These are phyloP conservation scores for Apamea epomidion DNA, from an alignment of 2,888 invertebrate genomes.

Conservation along the genomic window DNA sequence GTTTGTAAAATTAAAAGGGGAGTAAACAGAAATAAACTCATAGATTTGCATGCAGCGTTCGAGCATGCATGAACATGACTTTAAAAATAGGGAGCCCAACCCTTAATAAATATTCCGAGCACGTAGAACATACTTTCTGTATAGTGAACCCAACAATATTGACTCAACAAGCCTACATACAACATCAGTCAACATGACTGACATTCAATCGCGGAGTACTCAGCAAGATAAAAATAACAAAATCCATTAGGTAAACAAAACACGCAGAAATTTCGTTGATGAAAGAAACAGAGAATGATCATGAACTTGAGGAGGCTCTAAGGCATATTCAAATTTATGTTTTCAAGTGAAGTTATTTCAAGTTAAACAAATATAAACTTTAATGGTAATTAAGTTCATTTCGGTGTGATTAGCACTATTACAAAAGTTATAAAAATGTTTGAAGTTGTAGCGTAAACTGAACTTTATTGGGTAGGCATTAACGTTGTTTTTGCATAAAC, in stretches of 20 bases:
- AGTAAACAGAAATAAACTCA: background rate
- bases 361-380: no score
- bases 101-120: constrained; percentile 30
- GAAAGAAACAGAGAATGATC: background rate
- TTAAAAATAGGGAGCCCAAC: constrained; percentile 17
- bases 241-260: background rate
- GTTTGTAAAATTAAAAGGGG: background rate
- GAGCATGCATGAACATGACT: constrained; percentile 13
- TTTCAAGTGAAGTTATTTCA: no score
- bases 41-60: constrained; percentile 38
- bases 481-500: no score
- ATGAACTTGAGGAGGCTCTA: background rate
- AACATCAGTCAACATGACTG: constrained; percentile 42
- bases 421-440: no score
- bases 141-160: constrained; percentile 30
- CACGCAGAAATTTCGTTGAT: background rate
- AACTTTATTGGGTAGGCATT: no score
- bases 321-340: no score
- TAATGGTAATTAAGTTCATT: no score
- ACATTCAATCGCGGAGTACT: constrained; percentile 37
- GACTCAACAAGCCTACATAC: constrained; percentile 2
- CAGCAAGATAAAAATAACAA: constrained; percentile 22
- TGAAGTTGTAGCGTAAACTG: no score
- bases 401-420: no score
- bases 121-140: constrained; percentile 37